Percentiles rank a stretch among this genome's conserved stretches.
Evolutionary conservation across 2,797 vertebrate genomes (phyloP).

Genomic region (Eospalax fontanierii): DNA sequence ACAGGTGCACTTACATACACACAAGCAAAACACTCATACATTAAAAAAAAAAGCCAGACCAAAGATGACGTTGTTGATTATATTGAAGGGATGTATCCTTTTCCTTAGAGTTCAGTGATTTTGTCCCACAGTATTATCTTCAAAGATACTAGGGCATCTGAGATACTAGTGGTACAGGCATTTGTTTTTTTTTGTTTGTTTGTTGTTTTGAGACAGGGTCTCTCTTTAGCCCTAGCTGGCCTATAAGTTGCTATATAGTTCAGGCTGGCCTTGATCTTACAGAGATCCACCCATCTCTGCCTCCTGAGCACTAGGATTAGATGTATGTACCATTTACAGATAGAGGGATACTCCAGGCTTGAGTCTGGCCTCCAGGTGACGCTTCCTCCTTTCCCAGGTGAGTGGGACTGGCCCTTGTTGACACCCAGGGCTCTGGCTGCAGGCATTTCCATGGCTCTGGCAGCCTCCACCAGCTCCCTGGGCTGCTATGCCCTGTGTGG

Average conservation of each 20-base stretch:
- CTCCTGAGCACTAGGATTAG: too few relatives aligned
- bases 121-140: constrained; percentile 20
- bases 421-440: constrained; percentile 88
- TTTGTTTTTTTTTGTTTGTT: too few relatives aligned
- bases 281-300: too few relatives aligned
- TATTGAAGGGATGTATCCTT: constrained; percentile 34
- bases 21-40: too few relatives aligned
- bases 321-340: background rate
- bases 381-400: constrained; percentile 82
- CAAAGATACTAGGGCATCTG: background rate
- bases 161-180: background rate
- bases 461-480: constrained; percentile 90
- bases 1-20: too few relatives aligned
- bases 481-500: constrained; percentile 91
- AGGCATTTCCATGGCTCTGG: constrained; percentile 90
- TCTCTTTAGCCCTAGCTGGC: too few relatives aligned
- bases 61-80: background rate
- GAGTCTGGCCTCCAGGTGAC: background rate
- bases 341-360: background rate
- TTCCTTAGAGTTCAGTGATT: constrained; percentile 45
- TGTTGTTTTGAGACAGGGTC: too few relatives aligned
- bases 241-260: too few relatives aligned
- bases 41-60: too few relatives aligned
- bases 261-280: too few relatives aligned
- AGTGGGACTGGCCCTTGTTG: constrained; percentile 90